phyloP scores from a whole-genome alignment of 2,888 invertebrate species.

The Drosophila formosana region DNA sequence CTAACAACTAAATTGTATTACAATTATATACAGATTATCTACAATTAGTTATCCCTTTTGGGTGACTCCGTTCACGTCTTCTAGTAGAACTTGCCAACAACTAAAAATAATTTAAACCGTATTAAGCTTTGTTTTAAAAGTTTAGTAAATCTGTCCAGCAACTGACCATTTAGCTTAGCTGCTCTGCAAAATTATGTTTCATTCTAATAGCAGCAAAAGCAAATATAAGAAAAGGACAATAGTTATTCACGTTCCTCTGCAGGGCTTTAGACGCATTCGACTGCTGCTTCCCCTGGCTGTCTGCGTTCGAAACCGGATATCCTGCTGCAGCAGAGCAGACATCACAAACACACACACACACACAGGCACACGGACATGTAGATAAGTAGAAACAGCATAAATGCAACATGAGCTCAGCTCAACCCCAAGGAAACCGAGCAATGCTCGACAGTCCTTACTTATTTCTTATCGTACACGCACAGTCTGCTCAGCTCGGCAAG shows the following conservation, averaged over 20 bases:
- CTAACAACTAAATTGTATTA: not conserved
- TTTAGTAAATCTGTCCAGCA: slow-evolving; percentile 11
- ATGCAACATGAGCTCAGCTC: slow-evolving; percentile 51
- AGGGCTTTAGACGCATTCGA: not conserved
- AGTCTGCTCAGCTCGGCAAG: slow-evolving; percentile 45
- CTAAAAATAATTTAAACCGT: not conserved
- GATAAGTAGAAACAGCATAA: slow-evolving; percentile 11
- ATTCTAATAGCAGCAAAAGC: slow-evolving; percentile 30
- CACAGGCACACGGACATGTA: slow-evolving; percentile 1
- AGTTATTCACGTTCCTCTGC: slow-evolving; percentile 8
- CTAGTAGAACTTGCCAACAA: not conserved
- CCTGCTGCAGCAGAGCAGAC: slow-evolving; percentile 70
- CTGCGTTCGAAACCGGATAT: slow-evolving; percentile 73
- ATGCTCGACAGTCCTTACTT: slow-evolving; percentile 29
- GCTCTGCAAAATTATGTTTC: slow-evolving; percentile 20
- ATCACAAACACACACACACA: slow-evolving; percentile 33
- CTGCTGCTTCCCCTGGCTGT: slow-evolving; percentile 44
- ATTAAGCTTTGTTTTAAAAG: slow-evolving; percentile 3
- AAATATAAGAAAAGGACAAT: not conserved
- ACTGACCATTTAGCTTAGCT: slow-evolving; percentile 8
- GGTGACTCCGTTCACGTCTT: too few species aligned
- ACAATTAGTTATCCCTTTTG: too few species aligned
- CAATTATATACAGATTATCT: too few species aligned
- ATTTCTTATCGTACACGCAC: slow-evolving; percentile 71
- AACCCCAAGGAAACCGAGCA: slow-evolving; percentile 33